These are phyloP conservation scores for Nycticebus coucang DNA, from an alignment of 2,113 vertebrate species.

Conservation along the genomic window DNA sequence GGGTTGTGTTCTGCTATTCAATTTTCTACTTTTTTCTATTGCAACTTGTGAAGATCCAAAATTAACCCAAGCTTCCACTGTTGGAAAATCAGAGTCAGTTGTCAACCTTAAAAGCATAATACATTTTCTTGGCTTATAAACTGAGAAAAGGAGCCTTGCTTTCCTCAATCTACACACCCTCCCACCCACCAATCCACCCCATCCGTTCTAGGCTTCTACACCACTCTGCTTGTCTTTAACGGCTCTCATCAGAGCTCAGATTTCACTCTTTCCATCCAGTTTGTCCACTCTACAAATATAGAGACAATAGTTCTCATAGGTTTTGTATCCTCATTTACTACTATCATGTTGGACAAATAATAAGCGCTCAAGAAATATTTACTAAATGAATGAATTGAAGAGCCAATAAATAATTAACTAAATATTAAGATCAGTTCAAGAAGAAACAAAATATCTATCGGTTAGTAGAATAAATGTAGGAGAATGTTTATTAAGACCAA, in stretches of 20 bases:
- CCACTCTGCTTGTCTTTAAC: background rate
- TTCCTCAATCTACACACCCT: background rate
- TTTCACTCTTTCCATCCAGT: background rate
- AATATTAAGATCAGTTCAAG: background rate
- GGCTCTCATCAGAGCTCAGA: background rate
- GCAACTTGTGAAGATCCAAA: background rate
- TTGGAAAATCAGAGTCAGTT: constrained; percentile 12
- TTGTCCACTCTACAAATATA: background rate
- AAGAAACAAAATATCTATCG: background rate
- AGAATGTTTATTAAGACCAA: background rate
- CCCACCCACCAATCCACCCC: no score
- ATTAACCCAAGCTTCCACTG: background rate
- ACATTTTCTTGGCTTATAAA: background rate
- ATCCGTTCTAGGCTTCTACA: background rate
- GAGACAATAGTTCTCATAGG: background rate
- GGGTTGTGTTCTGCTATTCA: background rate
- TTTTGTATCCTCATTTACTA: background rate
- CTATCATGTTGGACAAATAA: background rate
- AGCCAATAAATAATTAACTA: background rate
- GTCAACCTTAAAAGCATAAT: background rate
- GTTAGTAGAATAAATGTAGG: background rate
- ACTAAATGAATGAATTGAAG: background rate
- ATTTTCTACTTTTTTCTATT: constrained; percentile 34
- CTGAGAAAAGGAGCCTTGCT: background rate
- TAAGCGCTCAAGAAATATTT: constrained; percentile 1